These are phyloP conservation scores for Oligia fasciuncula DNA, from an alignment of 2,888 invertebrate genomes.

Conservation along the genomic window DNA sequence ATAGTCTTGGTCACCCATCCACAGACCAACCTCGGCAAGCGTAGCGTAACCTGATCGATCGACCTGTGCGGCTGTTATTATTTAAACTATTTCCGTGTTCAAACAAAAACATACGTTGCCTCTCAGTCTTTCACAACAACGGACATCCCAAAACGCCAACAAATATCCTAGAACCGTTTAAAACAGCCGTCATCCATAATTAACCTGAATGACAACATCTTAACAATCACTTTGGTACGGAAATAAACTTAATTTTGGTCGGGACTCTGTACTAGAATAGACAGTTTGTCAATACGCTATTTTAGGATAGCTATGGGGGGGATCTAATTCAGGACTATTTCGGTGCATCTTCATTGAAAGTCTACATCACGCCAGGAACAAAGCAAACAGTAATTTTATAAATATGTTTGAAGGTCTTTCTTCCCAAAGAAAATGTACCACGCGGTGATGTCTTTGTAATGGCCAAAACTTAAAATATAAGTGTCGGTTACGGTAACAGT, in stretches of 20 bases:
- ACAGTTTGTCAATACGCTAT: conserved; percentile 40
- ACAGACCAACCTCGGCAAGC: too few species aligned
- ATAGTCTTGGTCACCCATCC: too few species aligned
- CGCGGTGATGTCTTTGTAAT: too few species aligned
- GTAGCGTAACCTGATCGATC: too few species aligned
- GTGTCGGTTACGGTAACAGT: too few species aligned
- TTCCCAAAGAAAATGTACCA: too few species aligned
- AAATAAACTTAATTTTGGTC: conserved; percentile 43
- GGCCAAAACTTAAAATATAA: too few species aligned
- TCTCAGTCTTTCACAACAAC: not conserved
- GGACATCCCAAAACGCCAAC: not conserved
- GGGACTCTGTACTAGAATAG: conserved; percentile 40
- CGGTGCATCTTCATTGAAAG: not conserved
- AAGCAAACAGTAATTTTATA: too few species aligned
- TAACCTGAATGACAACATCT: conserved; percentile 27
- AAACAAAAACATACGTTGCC: not conserved
- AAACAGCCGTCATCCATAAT: conserved; percentile 17
- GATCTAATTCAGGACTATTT: conserved; percentile 40
- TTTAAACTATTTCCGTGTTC: not conserved
- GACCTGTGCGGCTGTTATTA: too few species aligned
- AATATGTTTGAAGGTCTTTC: too few species aligned
- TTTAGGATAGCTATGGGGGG: conserved; percentile 27
- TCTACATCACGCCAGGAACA: too few species aligned
- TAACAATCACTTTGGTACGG: conserved; percentile 13
- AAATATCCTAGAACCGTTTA: not conserved